Percentiles rank a stretch among this genome's conserved stretches.
Evolutionary conservation across 2,113 vertebrate genomes (phyloP).

Genomic region (Rhagologus leucostigma): DNA sequence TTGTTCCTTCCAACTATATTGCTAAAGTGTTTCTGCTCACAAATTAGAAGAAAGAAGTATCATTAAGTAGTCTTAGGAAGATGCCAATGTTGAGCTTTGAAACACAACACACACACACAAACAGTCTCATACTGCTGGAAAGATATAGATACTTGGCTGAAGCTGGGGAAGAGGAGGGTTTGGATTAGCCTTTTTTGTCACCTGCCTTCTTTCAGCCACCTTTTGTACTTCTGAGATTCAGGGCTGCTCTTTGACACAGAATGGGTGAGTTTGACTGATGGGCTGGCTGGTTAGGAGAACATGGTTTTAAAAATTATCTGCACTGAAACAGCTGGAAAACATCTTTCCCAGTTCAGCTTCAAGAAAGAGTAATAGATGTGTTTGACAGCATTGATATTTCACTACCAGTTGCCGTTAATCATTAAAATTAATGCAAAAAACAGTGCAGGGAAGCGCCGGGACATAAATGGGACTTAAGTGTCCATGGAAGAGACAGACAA

Average conservation of each 20-base stretch:
- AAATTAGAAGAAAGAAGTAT: not conserved
- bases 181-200: not conserved
- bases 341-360: not conserved
- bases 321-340: slow-evolving; percentile 16
- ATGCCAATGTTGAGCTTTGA: not conserved
- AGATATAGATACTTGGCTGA: not conserved
- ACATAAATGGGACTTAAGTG: not conserved
- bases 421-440: not conserved
- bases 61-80: not conserved
- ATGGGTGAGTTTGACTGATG: not conserved
- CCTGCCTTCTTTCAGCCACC: not conserved
- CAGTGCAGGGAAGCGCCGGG: not conserved
- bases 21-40: not conserved
- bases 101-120: too few relatives aligned
- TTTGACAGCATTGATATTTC: not conserved
- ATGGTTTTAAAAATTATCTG: not conserved
- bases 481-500: not conserved
- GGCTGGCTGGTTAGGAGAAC: not conserved
- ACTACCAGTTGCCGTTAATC: not conserved
- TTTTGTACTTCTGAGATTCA: not conserved
- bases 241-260: not conserved
- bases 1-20: not conserved
- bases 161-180: not conserved
- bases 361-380: not conserved
- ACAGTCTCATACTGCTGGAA: not conserved